These are phyloP conservation scores for Xiphophorus hellerii DNA, from an alignment of 2,113 vertebrate species.

Conservation along the genomic window DNA sequence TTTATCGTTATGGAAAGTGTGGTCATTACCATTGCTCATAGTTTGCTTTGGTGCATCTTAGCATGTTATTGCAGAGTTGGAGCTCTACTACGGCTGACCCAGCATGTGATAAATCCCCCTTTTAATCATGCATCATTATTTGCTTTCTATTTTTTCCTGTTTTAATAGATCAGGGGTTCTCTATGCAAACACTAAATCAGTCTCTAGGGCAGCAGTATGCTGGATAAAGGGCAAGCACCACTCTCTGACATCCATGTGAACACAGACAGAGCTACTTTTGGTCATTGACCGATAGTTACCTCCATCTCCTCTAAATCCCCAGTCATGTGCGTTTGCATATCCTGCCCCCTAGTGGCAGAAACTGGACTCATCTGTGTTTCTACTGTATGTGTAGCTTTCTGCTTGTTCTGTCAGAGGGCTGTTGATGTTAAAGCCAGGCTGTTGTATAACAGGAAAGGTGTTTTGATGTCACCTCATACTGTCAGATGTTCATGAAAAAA, in stretches of 20 bases:
- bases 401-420: neutral
- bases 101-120: slow-evolving; percentile 7
- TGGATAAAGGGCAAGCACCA: slow-evolving; percentile 37
- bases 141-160: neutral
- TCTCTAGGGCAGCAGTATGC: slow-evolving; percentile 41
- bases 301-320: neutral
- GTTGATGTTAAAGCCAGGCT: slow-evolving; percentile 4
- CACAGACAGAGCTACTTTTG: slow-evolving; percentile 55
- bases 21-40: neutral
- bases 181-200: slow-evolving; percentile 21
- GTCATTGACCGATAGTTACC: slow-evolving; percentile 75
- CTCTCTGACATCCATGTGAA: slow-evolving; percentile 31
- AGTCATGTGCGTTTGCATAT: neutral
- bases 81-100: neutral
- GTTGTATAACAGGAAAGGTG: slow-evolving; percentile 42
- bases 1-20: neutral
- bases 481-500: too few relatives aligned
- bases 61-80: neutral
- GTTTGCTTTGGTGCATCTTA: neutral
- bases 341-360: slow-evolving; percentile 60
- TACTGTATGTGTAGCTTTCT: neutral
- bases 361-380: neutral
- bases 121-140: neutral
- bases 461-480: neutral
- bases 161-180: slow-evolving; percentile 6